Percentiles rank a stretch among this genome's conserved stretches.
Evolutionary conservation across 2,888 invertebrate genomes (phyloP).

Genomic region (Torymus texanus): DNA sequence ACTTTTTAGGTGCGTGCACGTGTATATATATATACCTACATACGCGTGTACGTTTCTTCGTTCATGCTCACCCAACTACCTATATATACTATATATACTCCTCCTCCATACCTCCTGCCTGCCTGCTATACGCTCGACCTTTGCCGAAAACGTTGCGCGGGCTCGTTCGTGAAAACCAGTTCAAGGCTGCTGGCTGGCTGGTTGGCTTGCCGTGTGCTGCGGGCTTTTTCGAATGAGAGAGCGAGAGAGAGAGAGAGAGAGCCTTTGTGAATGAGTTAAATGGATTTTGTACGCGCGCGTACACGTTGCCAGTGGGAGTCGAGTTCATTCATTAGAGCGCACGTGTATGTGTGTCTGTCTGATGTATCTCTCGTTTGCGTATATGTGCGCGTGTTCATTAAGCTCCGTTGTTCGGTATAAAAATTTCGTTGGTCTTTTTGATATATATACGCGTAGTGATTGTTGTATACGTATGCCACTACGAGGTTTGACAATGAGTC

Average conservation of each 20-base stretch:
- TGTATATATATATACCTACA: too few relatives aligned
- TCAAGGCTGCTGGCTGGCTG: constrained; percentile 46
- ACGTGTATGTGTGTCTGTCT: constrained; percentile 17
- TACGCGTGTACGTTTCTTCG: too few relatives aligned
- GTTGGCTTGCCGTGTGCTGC: too few relatives aligned
- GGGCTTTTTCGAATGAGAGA: constrained; percentile 12
- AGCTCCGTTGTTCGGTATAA: constrained; percentile 37
- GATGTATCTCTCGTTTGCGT: constrained; percentile 18
- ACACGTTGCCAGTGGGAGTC: constrained; percentile 1
- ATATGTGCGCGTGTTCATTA: constrained; percentile 43
- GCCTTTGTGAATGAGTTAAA: constrained; percentile 56
- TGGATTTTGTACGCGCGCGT: constrained; percentile 51
- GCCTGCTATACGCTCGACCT: too few relatives aligned
- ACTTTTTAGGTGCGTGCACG: constrained; percentile 15
- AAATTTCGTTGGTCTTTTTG: constrained; percentile 44
- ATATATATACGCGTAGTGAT: background rate
- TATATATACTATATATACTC: too few relatives aligned
- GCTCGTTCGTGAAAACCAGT: constrained; percentile 54
- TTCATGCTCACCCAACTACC: too few relatives aligned
- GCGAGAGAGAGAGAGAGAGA: constrained; percentile 40
- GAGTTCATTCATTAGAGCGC: constrained; percentile 55
- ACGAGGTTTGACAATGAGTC: constrained; percentile 22
- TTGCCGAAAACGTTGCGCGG: constrained; percentile 13
- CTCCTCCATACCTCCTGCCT: too few relatives aligned
- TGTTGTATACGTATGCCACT: background rate